Conservation (phyloP, 2,797 vertebrate species). For the Taeniopygia guttata region DNA sequence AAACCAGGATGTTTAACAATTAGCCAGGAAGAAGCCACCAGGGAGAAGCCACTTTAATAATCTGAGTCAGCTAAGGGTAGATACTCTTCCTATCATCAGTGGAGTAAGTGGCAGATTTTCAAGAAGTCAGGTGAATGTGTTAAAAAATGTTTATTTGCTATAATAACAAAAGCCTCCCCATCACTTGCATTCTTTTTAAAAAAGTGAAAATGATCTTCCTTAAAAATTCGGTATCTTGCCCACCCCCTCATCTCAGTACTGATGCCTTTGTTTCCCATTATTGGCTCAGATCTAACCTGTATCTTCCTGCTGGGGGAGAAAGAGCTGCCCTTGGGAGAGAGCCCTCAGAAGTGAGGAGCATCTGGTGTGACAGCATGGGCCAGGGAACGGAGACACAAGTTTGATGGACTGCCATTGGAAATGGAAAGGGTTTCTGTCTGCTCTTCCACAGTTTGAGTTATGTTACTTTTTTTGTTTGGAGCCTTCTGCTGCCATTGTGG, state of each 20-base stretch:
- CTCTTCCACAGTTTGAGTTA: neutral
- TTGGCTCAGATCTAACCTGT: neutral
- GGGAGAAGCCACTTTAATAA: neutral
- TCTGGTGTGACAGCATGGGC: neutral
- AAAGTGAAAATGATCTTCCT: neutral
- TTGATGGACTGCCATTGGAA: neutral
- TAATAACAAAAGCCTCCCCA: neutral
- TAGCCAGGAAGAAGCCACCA: neutral
- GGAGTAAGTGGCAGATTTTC: neutral
- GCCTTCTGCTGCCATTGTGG: neutral
- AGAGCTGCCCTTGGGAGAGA: neutral
- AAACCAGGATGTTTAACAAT: neutral
- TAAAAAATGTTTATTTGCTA: neutral
- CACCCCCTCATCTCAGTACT: accelerated
- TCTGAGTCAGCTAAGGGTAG: neutral
- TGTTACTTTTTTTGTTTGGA: neutral
- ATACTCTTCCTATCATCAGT: neutral
- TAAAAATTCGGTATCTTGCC: neutral
- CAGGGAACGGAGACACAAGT: neutral
- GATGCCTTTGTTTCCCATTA: neutral
- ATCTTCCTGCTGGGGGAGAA: neutral
- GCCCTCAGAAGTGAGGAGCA: neutral
- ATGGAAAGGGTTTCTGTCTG: neutral
- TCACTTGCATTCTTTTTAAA: neutral
- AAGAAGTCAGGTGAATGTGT: neutral